These are phyloP conservation scores for Malurus leucopterus DNA, from an alignment of 2,797 vertebrate genomes.

Conservation along the genomic window DNA sequence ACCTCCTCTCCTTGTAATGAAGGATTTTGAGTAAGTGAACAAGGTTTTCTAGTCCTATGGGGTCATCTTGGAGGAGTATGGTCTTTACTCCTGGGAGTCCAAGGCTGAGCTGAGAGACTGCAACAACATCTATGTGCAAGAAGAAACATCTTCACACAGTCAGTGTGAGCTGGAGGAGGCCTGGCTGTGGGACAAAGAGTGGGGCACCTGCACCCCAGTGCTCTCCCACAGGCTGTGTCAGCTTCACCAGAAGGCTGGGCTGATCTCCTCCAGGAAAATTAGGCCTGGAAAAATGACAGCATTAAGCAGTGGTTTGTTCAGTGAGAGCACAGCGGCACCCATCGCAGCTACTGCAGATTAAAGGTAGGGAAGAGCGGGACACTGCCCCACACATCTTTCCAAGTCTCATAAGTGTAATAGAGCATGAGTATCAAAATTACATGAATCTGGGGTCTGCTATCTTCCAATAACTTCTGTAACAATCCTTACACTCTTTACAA, in stretches of 20 bases:
- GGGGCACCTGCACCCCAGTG: not conserved
- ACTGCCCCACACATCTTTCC: not conserved
- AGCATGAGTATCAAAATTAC: not conserved
- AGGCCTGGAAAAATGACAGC: not conserved
- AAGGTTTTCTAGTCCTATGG: not conserved
- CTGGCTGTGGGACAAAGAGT: not conserved
- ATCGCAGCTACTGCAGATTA: not conserved
- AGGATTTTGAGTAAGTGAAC: not conserved
- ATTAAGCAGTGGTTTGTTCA: not conserved
- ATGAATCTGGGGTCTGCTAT: not conserved
- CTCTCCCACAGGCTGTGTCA: not conserved
- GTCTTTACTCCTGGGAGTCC: not conserved
- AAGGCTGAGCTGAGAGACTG: not conserved
- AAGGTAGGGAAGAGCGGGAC: not conserved
- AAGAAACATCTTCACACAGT: not conserved
- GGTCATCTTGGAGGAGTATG: not conserved
- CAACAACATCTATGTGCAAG: rapidly evolving
- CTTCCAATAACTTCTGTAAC: not conserved
- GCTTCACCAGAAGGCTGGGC: not conserved
- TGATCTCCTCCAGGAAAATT: not conserved
- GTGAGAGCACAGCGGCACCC: not conserved
- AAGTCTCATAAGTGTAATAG: not conserved
- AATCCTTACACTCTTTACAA: not conserved
- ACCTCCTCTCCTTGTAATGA: not conserved
- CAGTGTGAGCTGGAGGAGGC: not conserved